A percentile compares a stretch with the other conserved stretches of the same genome.
Evolutionary conservation across 2,888 invertebrate species (phyloP).

Genomic region (Rhodophaea formosa): DNA sequence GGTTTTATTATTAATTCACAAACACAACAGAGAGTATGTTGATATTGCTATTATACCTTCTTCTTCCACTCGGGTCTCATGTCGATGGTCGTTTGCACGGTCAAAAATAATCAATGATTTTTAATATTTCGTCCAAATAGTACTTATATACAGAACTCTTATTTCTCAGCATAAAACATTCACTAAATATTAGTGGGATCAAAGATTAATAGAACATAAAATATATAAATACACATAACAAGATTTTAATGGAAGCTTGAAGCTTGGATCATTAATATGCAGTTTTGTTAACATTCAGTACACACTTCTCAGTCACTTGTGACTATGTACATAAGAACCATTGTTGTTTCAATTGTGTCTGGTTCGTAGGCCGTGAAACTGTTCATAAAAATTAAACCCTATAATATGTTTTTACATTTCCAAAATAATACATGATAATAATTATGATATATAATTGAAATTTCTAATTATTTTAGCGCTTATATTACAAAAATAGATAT

Average conservation of each 20-base stretch:
- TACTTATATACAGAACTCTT: not conserved
- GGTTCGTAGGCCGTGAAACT: no score
- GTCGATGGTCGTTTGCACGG: constrained; percentile 71
- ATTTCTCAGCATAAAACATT: not conserved
- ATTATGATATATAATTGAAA: no score
- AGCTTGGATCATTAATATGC: no score
- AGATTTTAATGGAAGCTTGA: not conserved
- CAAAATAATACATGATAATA: no score
- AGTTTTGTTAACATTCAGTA: no score
- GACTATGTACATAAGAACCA: no score
- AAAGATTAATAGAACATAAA: not conserved
- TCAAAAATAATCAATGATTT: constrained; percentile 56
- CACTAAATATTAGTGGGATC: not conserved
- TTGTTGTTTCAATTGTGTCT: no score
- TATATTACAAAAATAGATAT: no score
- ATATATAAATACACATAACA: not conserved
- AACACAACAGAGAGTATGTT: constrained; percentile 16
- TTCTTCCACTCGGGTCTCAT: constrained; percentile 76
- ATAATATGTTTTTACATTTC: no score
- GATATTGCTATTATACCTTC: constrained; percentile 53
- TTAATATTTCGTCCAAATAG: constrained; percentile 22
- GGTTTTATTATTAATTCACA: constrained; percentile 1
- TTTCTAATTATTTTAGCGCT: no score
- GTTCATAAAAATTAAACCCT: no score
- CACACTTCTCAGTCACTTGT: no score